Conservation (phyloP, 2,113 vertebrate species). For the Arothron firmamentum region DNA sequence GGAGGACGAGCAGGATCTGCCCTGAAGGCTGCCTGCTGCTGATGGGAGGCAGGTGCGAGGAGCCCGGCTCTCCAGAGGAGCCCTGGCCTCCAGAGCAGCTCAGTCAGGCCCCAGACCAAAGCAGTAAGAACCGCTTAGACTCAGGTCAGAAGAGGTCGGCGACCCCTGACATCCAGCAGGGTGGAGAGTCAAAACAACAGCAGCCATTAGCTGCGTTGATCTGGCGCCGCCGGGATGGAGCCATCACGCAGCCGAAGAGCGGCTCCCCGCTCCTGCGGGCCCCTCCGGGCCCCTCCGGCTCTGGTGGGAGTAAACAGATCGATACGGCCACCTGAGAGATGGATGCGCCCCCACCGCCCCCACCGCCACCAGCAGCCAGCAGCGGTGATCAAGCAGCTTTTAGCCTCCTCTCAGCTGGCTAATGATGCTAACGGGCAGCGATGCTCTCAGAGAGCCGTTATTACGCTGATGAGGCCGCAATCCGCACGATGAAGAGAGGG, state of each 20-base stretch:
- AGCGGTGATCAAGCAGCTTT: constrained; percentile 45
- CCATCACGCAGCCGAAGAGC: constrained; percentile 33
- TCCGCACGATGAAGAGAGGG: constrained; percentile 59
- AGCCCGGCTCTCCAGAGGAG: too few relatives aligned
- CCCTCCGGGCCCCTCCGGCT: constrained; percentile 37
- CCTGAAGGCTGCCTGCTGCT: too few relatives aligned
- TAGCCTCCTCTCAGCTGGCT: constrained; percentile 49
- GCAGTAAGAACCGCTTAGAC: too few relatives aligned
- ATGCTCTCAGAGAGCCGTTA: constrained; percentile 64
- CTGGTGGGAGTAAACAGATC: constrained; percentile 66
- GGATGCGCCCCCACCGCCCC: constrained; percentile 42
- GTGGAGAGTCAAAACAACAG: background rate
- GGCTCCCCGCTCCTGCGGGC: constrained; percentile 39
- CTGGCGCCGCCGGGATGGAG: background rate
- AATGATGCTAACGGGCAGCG: constrained; percentile 65
- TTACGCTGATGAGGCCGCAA: constrained; percentile 67
- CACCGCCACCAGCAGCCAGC: background rate
- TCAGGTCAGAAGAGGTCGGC: too few relatives aligned
- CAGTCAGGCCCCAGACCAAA: too few relatives aligned
- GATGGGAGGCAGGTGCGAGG: too few relatives aligned
- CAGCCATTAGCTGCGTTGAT: too few relatives aligned
- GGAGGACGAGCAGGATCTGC: too few relatives aligned
- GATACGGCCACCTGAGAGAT: constrained; percentile 64
- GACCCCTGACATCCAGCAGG: too few relatives aligned
- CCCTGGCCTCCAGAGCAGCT: too few relatives aligned